Base-by-base conservation (phyloP, 1,140 invertebrate species). In the Temnothorax curvispinosus region DNA sequence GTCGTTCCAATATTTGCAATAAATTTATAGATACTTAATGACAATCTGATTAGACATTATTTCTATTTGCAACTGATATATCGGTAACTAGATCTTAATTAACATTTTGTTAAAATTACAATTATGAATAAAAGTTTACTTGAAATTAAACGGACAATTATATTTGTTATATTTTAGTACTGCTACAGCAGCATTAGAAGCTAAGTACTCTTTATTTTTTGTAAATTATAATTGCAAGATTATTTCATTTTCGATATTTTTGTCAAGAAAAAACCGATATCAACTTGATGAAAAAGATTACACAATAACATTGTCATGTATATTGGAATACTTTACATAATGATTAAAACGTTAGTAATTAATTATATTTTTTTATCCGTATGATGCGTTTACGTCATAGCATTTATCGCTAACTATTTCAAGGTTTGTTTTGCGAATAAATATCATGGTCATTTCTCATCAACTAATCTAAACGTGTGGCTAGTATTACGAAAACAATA, bases 311-410 rank as follows among this genome's bases (percentile, higher is more conserved):
- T 54, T 54, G n/a, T 67, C 5, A 27, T 27, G 0, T 18, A 56
- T 81, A 11, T 81, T 65, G 18, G n/a, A 35, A 78, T 35, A 38
- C 3, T 56, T 71, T 44, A 13, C 6, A 21, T 27, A 67, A 5
- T 21, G 21, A 60, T 62, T 44, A 77, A 81, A n/a, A 52, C 1
- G 6, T 6, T 15, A 3, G 8, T 27, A 47, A n/a, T 18, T 38
- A 32, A 62, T 35, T 62, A 60, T 62, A 60, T 62, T 58, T 82
- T 27, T 62, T 82, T 62, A 84, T 32, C 44, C 27, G 32, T 13
- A 44, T 2, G n/a, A 32, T 71, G n/a, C 6, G n/a, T 58, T 67
- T 69, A 41, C 64, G 64, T 81, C 35, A 81, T 0, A 41, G n/a
- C 9, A 21, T 64, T 64, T 65, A 41, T 64, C 11, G 18, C 67